A percentile compares a stretch with the other conserved stretches of the same genome.
Evolutionary conservation across 2,797 vertebrate species (phyloP).

Genomic region (Streptopelia turtur): DNA sequence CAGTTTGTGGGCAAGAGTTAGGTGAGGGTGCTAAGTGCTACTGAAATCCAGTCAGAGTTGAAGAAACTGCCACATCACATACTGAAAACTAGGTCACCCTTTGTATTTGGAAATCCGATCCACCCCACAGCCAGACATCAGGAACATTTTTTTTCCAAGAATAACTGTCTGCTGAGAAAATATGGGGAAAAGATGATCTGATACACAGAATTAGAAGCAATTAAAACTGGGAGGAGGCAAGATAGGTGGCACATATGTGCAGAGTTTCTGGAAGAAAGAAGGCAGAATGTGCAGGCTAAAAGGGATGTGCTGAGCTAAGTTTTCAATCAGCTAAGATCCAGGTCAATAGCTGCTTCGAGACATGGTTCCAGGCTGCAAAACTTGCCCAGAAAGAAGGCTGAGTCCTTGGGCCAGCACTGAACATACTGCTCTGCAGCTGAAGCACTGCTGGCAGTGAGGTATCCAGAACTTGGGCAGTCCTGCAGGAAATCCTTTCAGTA

Average conservation of each 20-base stretch:
- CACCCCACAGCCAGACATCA: constrained; percentile 23
- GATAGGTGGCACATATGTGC: background rate
- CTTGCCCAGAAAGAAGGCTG: background rate
- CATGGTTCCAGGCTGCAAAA: background rate
- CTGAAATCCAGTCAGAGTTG: background rate
- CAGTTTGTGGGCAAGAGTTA: constrained; percentile 19
- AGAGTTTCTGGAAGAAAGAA: background rate
- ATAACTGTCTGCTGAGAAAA: constrained; percentile 44
- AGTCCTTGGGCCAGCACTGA: background rate
- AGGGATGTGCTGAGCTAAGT: background rate
- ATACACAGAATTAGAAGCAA: constrained; percentile 30
- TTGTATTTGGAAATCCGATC: constrained; percentile 6
- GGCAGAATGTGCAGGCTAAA: constrained; percentile 2
- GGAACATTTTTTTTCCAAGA: constrained; percentile 27
- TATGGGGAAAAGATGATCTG: constrained; percentile 20
- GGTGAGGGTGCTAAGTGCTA: constrained; percentile 54
- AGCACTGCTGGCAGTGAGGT: background rate
- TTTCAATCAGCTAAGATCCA: background rate
- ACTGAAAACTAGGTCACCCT: background rate
- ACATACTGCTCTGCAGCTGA: background rate
- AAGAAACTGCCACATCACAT: constrained; percentile 39
- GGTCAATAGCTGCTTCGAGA: background rate
- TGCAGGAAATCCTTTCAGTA: background rate
- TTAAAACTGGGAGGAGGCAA: background rate
- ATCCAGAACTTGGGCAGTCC: background rate